Evolutionary conservation across 2,113 vertebrate genomes (phyloP).

Genomic region (Macroglossus sobrinus): DNA sequence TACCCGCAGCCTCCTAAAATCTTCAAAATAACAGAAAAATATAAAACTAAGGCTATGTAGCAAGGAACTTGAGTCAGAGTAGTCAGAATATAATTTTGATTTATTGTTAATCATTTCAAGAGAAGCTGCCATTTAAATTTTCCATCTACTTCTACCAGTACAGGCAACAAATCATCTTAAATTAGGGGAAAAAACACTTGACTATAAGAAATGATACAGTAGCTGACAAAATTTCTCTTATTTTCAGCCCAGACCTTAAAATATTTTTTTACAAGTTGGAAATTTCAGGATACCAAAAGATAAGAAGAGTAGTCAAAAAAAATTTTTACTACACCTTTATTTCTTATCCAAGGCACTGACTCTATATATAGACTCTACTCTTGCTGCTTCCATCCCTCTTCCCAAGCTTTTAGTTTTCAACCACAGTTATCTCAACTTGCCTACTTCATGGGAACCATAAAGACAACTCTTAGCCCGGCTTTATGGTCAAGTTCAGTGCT

Average conservation of each 20-base stretch:
- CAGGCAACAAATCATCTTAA: neutral
- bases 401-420: neutral
- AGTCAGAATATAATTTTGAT: slow-evolving; percentile 10
- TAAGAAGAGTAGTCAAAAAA: neutral
- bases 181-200: neutral
- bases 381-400: neutral
- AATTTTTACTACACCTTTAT: neutral
- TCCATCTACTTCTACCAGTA: neutral
- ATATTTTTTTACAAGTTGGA: neutral
- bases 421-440: neutral
- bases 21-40: neutral
- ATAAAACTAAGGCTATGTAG: neutral
- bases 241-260: neutral
- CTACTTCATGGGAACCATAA: neutral
- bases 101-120: neutral
- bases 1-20: neutral
- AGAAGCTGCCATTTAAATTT: neutral
- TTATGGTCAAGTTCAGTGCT: neutral
- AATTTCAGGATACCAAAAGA: neutral
- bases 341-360: neutral
- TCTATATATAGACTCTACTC: neutral
- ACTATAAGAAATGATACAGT: neutral
- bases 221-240: neutral
- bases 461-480: neutral
- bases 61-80: neutral